Base-by-base conservation (phyloP, 2,797 vertebrate genomes). In the Eulemur mongoz region DNA sequence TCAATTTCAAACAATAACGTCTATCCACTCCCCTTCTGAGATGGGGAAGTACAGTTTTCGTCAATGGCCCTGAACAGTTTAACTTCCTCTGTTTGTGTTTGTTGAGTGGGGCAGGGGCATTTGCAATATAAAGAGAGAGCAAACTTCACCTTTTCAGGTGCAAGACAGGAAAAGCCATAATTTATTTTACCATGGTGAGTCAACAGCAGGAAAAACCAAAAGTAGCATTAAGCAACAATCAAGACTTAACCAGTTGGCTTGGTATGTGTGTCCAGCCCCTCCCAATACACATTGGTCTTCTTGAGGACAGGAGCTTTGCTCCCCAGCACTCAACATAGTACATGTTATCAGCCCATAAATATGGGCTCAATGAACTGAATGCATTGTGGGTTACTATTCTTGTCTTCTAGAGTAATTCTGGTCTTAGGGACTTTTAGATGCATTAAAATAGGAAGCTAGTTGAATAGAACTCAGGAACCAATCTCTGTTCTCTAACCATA, bases 401-500 rank as follows among this genome's bases (percentile, higher is more conserved):
- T 72, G 0, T 75, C 52, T 70, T 83, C 10, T 73, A 67, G 76
- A 78, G 17, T 70, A 84, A 73, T 61, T 69, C 65, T 35, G 14
- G 50, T 59, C 57, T 75, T 18, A 57, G n/a, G 22, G 81, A 84
- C 5, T 88, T 97, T 93, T 72, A 83, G 73, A 61, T 54, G 50
- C 20, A 59, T 72, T 67, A 86, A 91, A 91, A 52, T 67, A 32
- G 83, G 59, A 83, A 89, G 93, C 57, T 57, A 93, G 57, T 80
- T 79, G 81, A 92, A 59, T 4, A 85, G n/a, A 82, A 40, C 18
- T 72, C 30, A 79, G 69, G 32, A 91, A 65, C 57, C 94, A 65
- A 52, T 18, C 4, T 89, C 67, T 86, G 15, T 63, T 92, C 72
- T 75, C 72, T 18, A 69, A 43, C 3, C 4, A n/a, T 63, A 85